Conservation (phyloP, 1,140 invertebrate species). For the Zaprionus ghesquierei region DNA sequence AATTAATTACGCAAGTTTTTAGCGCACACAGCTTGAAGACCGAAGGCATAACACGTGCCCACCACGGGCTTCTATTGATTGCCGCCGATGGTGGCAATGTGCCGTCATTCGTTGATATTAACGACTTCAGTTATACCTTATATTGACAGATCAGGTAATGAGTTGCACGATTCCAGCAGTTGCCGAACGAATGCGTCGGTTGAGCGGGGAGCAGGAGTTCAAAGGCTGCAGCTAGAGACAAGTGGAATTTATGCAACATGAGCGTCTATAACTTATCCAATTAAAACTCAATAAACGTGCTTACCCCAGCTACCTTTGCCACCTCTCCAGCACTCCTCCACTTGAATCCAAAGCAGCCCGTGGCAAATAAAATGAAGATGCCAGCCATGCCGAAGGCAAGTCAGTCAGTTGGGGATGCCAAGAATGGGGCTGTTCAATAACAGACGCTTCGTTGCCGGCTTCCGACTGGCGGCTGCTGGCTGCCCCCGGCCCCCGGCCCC, state of each 20-base stretch:
- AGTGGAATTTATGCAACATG: constrained; percentile 77
- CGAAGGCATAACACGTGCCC: not conserved
- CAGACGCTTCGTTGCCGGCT: constrained; percentile 24
- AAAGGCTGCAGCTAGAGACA: constrained; percentile 7
- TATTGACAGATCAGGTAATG: constrained; percentile 50
- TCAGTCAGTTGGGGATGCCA: constrained; percentile 22
- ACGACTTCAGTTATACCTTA: not conserved
- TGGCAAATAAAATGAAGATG: constrained; percentile 65
- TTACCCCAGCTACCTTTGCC: constrained; percentile 22
- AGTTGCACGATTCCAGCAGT: constrained; percentile 57
- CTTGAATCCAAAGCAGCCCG: not conserved
- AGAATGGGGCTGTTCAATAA: constrained; percentile 57
- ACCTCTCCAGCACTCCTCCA: not conserved
- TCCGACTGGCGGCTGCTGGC: not conserved
- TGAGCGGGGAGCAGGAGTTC: constrained; percentile 4
- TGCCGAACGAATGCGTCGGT: constrained; percentile 65
- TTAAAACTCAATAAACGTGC: constrained; percentile 79
- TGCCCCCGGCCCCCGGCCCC: not conserved
- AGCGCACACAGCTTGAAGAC: not conserved
- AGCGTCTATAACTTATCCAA: constrained; percentile 79
- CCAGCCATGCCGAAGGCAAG: constrained; percentile 47
- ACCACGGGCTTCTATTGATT: constrained; percentile 47
- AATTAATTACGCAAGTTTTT: not conserved
- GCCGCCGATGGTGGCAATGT: not conserved
- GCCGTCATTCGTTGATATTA: not conserved